Conservation (phyloP, 2,888 invertebrate species). For the Sipha maydis region DNA sequence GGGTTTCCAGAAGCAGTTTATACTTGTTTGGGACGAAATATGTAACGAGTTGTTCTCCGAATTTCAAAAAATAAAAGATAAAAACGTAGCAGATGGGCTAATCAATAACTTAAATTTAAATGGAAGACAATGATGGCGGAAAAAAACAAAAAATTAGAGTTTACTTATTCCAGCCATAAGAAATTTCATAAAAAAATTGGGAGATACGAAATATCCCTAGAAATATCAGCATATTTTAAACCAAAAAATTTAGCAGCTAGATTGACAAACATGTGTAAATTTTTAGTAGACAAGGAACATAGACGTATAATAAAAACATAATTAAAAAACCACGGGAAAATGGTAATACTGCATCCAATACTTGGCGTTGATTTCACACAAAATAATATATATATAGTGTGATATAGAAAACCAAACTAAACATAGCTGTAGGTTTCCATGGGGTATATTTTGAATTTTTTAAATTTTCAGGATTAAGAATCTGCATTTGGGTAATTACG, state of each 20-base stretch:
- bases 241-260: slow-evolving; percentile 26
- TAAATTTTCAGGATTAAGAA: slow-evolving; percentile 27
- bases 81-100: slow-evolving; percentile 12
- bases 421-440: slow-evolving; percentile 56
- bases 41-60: slow-evolving; percentile 31
- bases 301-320: slow-evolving; percentile 41
- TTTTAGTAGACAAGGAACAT: slow-evolving; percentile 37
- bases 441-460: slow-evolving; percentile 51
- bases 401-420: slow-evolving; percentile 49
- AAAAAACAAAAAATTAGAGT: slow-evolving; percentile 51
- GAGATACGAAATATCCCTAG: neutral
- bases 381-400: slow-evolving; percentile 42
- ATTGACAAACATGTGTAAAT: slow-evolving; percentile 30
- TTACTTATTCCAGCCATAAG: slow-evolving; percentile 51
- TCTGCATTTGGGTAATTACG: slow-evolving; percentile 32
- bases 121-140: slow-evolving; percentile 34
- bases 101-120: slow-evolving; percentile 35
- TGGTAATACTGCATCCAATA: slow-evolving; percentile 9
- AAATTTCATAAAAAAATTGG: slow-evolving; percentile 40
- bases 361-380: slow-evolving; percentile 4
- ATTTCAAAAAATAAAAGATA: slow-evolving; percentile 48
- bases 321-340: slow-evolving; percentile 34
- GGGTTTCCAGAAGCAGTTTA: slow-evolving; percentile 44
- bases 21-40: slow-evolving; percentile 25
- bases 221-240: slow-evolving; percentile 25